A percentile compares a stretch with the other conserved stretches of the same genome.
Evolutionary conservation across 2,113 vertebrate genomes (phyloP).

Genomic region (Muntiacus reevesi): DNA sequence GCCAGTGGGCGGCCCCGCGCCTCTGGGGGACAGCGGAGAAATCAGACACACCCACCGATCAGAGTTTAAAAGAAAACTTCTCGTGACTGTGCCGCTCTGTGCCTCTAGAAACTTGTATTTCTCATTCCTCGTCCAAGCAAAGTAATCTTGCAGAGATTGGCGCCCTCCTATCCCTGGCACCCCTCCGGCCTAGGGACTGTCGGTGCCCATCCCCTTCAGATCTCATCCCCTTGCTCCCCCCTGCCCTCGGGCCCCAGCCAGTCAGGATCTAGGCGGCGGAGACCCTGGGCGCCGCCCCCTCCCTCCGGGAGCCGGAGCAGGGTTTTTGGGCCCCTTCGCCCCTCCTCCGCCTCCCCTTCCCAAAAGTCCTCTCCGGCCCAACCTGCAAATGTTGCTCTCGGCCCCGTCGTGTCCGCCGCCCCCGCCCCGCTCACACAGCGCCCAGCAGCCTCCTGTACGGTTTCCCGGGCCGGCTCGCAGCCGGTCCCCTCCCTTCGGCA

Average conservation of each 20-base stretch:
- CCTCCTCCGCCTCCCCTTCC: too few species aligned
- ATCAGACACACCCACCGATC: not conserved
- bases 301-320: fast-evolving
- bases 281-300: not conserved
- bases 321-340: not conserved
- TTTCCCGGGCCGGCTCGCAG: fast-evolving
- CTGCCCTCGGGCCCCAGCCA: fast-evolving
- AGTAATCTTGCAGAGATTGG: not conserved
- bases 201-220: not conserved
- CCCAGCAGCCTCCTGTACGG: not conserved
- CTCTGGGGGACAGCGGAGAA: not conserved
- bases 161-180: not conserved
- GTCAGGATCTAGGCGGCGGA: fast-evolving
- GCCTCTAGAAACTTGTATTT: not conserved
- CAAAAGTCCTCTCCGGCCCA: not conserved
- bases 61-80: not conserved
- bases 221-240: fast-evolving
- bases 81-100: not conserved
- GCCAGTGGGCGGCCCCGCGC: not conserved
- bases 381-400: fast-evolving
- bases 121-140: not conserved
- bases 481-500: fast-evolving
- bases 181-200: fast-evolving
- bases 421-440: fast-evolving
- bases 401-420: fast-evolving